A percentile compares a stretch with the other conserved stretches of the same genome.
Evolutionary conservation across 2,113 vertebrate species (phyloP).

Genomic region (Peromyscus polionotus): DNA sequence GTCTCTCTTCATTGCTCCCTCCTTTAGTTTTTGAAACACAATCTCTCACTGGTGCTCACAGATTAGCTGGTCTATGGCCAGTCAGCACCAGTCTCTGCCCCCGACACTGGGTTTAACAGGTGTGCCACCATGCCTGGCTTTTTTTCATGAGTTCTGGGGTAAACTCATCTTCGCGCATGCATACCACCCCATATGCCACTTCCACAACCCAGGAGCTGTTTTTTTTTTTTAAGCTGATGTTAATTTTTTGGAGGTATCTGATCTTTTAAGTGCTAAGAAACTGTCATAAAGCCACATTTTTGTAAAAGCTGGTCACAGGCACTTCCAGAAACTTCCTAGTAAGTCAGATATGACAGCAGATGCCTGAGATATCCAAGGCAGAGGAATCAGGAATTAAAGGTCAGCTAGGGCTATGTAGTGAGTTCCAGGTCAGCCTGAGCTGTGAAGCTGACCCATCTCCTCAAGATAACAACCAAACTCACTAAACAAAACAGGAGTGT

Average conservation of each 20-base stretch:
- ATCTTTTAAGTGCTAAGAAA: background rate
- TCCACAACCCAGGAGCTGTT: background rate
- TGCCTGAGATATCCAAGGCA: background rate
- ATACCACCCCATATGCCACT: background rate
- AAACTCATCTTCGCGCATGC: too few species aligned
- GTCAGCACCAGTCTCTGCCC: background rate
- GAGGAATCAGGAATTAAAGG: background rate
- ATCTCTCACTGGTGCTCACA: background rate
- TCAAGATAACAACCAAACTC: background rate
- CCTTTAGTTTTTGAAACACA: background rate
- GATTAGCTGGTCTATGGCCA: background rate
- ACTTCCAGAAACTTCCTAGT: background rate
- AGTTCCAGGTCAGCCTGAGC: background rate
- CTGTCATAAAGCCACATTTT: background rate
- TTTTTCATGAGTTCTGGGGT: background rate
- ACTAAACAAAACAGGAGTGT: background rate
- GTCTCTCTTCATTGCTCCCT: background rate
- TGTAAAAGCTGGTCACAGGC: background rate
- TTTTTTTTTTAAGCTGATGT: background rate
- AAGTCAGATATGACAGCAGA: background rate
- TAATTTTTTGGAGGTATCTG: background rate
- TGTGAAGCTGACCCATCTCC: background rate
- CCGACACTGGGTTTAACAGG: background rate
- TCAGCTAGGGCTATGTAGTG: background rate
- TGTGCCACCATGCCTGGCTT: background rate